phyloP scores from a whole-genome alignment of 2,888 invertebrate species.

The Dynastes maya region DNA sequence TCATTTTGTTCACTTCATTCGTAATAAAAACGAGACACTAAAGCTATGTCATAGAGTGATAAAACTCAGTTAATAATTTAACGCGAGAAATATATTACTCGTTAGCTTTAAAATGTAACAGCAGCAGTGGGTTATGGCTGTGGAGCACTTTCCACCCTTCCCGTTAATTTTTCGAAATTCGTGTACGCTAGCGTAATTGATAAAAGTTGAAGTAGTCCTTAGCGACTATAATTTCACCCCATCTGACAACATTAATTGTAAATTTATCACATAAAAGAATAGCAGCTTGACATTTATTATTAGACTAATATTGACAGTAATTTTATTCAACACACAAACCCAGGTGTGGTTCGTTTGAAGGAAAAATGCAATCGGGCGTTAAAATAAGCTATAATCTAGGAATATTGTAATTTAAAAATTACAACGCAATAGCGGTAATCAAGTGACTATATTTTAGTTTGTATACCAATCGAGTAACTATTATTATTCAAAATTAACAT shows the following conservation, averaged over 20 bases:
- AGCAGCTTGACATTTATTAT: slow-evolving; percentile 1
- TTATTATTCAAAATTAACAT: neutral
- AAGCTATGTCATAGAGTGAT: slow-evolving; percentile 32
- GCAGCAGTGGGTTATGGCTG: neutral
- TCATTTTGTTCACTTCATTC: slow-evolving; percentile 26
- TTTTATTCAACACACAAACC: slow-evolving; percentile 28
- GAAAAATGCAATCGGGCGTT: slow-evolving; percentile 27
- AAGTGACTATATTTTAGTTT: too few relatives aligned
- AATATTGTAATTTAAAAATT: too few relatives aligned
- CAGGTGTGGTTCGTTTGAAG: slow-evolving; percentile 33
- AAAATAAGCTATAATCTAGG: neutral
- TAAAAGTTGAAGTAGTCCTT: slow-evolving; percentile 35
- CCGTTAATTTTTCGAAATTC: slow-evolving; percentile 28
- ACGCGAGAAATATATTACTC: slow-evolving; percentile 18
- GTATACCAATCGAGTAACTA: too few relatives aligned
- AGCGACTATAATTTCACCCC: slow-evolving; percentile 23
- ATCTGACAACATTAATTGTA: slow-evolving; percentile 36
- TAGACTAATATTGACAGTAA: slow-evolving; percentile 39
- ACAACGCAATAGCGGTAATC: too few relatives aligned
- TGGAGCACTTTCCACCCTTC: neutral
- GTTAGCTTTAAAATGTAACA: slow-evolving; percentile 20
- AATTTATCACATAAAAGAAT: slow-evolving; percentile 37
- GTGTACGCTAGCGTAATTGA: slow-evolving; percentile 19
- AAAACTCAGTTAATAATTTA: slow-evolving; percentile 28
- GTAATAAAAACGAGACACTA: slow-evolving; percentile 32